A percentile compares a stretch with the other conserved stretches of the same genome.
Conservation (phyloP, 2,797 vertebrate species). For the Octomys mimax region DNA sequence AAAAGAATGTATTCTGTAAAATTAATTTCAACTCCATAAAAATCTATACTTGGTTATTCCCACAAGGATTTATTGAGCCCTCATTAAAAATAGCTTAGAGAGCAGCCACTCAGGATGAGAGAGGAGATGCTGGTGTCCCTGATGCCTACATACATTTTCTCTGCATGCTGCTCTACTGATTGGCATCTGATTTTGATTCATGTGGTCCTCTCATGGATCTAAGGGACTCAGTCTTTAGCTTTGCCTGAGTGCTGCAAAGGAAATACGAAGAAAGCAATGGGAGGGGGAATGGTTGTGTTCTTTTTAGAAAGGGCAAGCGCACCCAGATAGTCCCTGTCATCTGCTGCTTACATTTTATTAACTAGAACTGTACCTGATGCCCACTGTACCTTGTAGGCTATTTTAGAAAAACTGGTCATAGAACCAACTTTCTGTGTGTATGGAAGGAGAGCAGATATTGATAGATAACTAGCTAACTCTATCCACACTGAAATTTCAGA, state of each 20-base stretch:
- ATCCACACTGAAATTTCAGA: not conserved
- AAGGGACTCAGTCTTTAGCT: not conserved
- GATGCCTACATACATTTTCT: not conserved
- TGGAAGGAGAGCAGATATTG: not conserved
- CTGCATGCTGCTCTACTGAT: not conserved
- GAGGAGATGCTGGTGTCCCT: not conserved
- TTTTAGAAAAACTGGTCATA: not conserved
- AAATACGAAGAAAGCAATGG: not conserved
- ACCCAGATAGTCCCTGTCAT: not conserved
- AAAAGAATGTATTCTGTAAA: not conserved
- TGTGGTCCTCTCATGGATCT: not conserved
- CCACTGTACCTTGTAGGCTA: not conserved
- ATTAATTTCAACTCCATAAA: not conserved
- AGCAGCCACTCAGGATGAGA: not conserved
- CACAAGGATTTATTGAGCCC: constrained; percentile 43
- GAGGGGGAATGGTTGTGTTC: rapidly evolving
- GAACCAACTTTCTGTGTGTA: not conserved
- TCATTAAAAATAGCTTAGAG: not conserved
- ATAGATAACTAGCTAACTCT: not conserved
- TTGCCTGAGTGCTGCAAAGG: not conserved
- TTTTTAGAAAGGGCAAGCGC: not conserved
- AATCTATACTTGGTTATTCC: constrained; percentile 36
- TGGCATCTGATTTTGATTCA: not conserved
- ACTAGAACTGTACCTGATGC: not conserved
- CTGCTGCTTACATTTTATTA: not conserved